Evolutionary conservation across 2,888 invertebrate species (phyloP).

Genomic region (Sarcophaga rosellei): DNA sequence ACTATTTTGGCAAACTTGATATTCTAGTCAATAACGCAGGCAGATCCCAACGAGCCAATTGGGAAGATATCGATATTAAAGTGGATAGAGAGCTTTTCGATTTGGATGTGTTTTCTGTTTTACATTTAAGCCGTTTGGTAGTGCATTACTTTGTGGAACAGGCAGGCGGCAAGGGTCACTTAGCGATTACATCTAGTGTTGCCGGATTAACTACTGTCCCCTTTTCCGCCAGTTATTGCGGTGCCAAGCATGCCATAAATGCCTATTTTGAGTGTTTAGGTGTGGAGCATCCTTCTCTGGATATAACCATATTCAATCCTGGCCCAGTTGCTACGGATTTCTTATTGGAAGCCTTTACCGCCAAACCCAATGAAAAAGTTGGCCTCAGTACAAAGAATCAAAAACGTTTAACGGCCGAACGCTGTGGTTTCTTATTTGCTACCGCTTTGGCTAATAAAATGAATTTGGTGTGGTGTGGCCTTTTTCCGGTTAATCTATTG

Average conservation of each 20-base stretch:
- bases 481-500: slow-evolving; percentile 84
- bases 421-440: slow-evolving; percentile 84
- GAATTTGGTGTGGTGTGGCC: slow-evolving; percentile 87
- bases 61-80: slow-evolving; percentile 86
- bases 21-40: slow-evolving; percentile 92
- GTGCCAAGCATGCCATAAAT: slow-evolving; percentile 89
- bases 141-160: slow-evolving; percentile 84
- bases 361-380: slow-evolving; percentile 82
- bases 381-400: slow-evolving; percentile 80
- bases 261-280: slow-evolving; percentile 88
- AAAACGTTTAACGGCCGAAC: slow-evolving; percentile 83
- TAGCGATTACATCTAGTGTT: slow-evolving; percentile 88
- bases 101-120: slow-evolving; percentile 88
- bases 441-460: slow-evolving; percentile 84
- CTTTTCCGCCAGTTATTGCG: slow-evolving; percentile 87
- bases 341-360: slow-evolving; percentile 86
- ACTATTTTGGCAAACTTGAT: slow-evolving; percentile 88
- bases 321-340: slow-evolving; percentile 89
- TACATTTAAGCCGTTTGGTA: slow-evolving; percentile 87
- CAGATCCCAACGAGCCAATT: slow-evolving; percentile 88
- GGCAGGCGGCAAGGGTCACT: slow-evolving; percentile 83
- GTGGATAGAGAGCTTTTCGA: slow-evolving; percentile 90
- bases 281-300: slow-evolving; percentile 82
- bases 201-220: slow-evolving; percentile 87
- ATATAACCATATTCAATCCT: slow-evolving; percentile 88